phyloP scores from a whole-genome alignment of 2,113 vertebrate genomes.

The Geococcyx californianus region DNA sequence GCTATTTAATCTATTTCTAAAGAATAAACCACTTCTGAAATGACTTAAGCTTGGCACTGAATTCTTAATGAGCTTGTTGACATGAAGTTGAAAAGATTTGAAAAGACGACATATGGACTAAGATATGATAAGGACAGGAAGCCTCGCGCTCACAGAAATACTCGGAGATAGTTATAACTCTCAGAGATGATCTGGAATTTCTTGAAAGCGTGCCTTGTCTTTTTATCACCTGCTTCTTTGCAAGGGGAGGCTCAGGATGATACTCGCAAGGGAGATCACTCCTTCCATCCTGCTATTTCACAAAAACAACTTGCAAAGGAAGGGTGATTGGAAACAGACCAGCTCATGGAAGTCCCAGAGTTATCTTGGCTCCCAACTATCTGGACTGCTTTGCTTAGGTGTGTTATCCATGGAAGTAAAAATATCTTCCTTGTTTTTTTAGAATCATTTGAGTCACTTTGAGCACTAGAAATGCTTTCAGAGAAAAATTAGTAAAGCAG shows the following conservation, averaged over 20 bases:
- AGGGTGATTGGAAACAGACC: not conserved
- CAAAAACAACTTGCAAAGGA: fast-evolving
- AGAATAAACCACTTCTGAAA: not conserved
- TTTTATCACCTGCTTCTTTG: not conserved
- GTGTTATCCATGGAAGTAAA: not conserved
- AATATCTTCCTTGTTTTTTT: not conserved
- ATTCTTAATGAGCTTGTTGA: not conserved
- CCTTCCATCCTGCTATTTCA: not conserved
- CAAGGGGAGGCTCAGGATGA: not conserved
- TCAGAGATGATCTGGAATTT: not conserved
- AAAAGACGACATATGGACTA: not conserved
- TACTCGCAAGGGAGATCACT: not conserved
- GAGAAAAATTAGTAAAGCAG: not conserved
- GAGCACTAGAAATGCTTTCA: not conserved
- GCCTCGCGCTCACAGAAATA: not conserved
- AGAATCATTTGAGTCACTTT: not conserved
- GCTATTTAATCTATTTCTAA: not conserved
- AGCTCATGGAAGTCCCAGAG: not conserved
- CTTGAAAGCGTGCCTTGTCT: not conserved
- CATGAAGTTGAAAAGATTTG: not conserved
- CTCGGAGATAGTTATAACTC: not conserved
- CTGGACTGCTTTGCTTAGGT: not conserved
- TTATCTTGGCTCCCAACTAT: not conserved
- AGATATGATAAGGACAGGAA: not conserved
- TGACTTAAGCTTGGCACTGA: not conserved